Base-by-base conservation (phyloP, 2,113 vertebrate genomes). In the Lathamus discolor region DNA sequence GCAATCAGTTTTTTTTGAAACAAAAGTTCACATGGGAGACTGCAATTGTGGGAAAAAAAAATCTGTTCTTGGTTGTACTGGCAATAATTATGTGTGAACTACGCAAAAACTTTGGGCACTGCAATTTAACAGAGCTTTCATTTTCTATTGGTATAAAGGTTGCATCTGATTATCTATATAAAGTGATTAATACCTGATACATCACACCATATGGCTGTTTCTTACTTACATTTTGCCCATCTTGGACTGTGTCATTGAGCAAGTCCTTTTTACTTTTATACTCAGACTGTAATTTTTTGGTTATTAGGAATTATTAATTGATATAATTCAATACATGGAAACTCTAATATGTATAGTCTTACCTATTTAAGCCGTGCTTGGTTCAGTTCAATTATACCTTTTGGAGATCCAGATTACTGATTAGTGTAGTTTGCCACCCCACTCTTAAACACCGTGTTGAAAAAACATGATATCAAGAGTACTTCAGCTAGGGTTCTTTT, bases 21-120 rank as follows among this genome's bases (percentile, higher is more conserved):
- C 14, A 31, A 31, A 55, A 82, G 7, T 27, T 19, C 2, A 1
- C 22, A 6, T 0, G 43, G 23, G 35, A 35, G 6, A 33, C 5
- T 10, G 33, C 93, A 92, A 70, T 43, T n/a, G 10, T 22, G 27
- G 18, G 44, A 18, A 67, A 49, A 13, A 13, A 48, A 76, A 51
- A 20, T 63, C 35, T 67, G 20, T 44, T 88, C 25, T 54, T 74
- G 52, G 27, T 33, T 62, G 31, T 46, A 62, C 17, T 83, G 37
- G 48, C 16, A 62, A 43, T 10, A 67, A 9, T 29, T 31, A 16
- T 0, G 0, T 79, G 23, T 70, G 72, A 89, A 35, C 14, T 11
- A 22, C n/a, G 35, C 29, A 41, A 67, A 49, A 16, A 67, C 41
- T 83, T 57, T 37, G 51, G 28, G 13, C 22, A 7, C 29, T 62